Evolutionary conservation across 2,113 vertebrate species (phyloP).

Genomic region (Leptocoma aspasia): DNA sequence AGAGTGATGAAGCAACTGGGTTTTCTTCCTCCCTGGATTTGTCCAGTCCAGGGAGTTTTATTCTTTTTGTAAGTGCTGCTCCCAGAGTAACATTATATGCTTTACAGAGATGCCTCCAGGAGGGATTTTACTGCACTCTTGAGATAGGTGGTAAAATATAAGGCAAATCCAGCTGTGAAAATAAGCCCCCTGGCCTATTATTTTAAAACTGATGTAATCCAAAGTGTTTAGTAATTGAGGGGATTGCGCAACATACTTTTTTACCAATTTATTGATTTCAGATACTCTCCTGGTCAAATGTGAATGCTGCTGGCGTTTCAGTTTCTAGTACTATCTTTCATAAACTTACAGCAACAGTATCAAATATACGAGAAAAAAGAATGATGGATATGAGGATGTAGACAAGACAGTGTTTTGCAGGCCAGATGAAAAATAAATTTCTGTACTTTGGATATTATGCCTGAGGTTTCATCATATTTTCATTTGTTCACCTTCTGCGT

Average conservation of each 20-base stretch:
- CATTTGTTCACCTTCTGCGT: neutral
- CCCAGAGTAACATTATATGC: neutral
- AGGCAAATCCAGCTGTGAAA: neutral
- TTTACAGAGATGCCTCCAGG: neutral
- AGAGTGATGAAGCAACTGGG: neutral
- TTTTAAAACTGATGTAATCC: neutral
- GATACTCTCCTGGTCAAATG: neutral
- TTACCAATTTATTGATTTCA: neutral
- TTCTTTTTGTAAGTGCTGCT: neutral
- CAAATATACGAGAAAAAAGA: neutral
- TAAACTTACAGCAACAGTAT: neutral
- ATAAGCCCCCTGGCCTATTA: neutral
- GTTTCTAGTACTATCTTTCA: neutral
- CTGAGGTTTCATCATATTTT: neutral
- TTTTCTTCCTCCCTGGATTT: accelerated
- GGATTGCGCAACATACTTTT: neutral
- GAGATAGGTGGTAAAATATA: neutral
- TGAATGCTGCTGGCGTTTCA: neutral
- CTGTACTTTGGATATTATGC: neutral
- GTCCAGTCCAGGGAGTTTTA: neutral
- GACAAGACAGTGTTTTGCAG: neutral
- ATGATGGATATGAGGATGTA: neutral
- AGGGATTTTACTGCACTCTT: neutral
- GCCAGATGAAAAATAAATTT: neutral
- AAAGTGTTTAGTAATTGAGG: neutral